phyloP scores from a whole-genome alignment of 2,888 invertebrate species.

The Aphidius colemani region DNA sequence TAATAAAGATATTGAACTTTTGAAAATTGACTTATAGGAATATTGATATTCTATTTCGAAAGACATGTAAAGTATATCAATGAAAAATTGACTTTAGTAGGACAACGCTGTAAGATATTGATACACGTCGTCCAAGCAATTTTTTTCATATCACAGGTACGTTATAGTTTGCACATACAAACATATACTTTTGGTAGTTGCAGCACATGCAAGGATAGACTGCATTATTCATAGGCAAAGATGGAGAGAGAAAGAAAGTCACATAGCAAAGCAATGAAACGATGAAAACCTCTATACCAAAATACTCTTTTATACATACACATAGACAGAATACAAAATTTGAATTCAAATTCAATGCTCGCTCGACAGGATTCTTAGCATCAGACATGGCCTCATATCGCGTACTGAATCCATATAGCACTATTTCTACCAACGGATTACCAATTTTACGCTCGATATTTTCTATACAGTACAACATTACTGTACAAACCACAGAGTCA shows the following conservation, averaged over 20 bases:
- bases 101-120: constrained; percentile 45
- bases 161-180: constrained; percentile 17
- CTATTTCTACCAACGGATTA: constrained; percentile 9
- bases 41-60: neutral
- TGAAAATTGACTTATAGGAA: neutral
- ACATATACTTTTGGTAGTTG: neutral
- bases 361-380: constrained; percentile 21
- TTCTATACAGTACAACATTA: neutral
- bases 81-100: constrained; percentile 27
- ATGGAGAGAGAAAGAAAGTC: neutral
- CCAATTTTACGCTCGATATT: constrained; percentile 15
- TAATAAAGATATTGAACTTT: neutral
- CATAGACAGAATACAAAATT: neutral
- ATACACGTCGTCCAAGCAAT: constrained; percentile 50
- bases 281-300: constrained; percentile 26
- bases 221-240: constrained; percentile 33
- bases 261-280: constrained; percentile 23
- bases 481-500: neutral
- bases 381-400: constrained; percentile 6
- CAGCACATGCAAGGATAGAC: constrained; percentile 7
- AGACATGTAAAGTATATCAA: neutral
- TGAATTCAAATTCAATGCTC: constrained; percentile 24
- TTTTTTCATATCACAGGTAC: constrained; percentile 44
- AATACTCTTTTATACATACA: neutral
- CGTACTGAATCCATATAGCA: neutral